A percentile compares a stretch with the other conserved stretches of the same genome.
phyloP scores from a whole-genome alignment of 2,888 invertebrate genomes.

The Apotomis betuletana region DNA sequence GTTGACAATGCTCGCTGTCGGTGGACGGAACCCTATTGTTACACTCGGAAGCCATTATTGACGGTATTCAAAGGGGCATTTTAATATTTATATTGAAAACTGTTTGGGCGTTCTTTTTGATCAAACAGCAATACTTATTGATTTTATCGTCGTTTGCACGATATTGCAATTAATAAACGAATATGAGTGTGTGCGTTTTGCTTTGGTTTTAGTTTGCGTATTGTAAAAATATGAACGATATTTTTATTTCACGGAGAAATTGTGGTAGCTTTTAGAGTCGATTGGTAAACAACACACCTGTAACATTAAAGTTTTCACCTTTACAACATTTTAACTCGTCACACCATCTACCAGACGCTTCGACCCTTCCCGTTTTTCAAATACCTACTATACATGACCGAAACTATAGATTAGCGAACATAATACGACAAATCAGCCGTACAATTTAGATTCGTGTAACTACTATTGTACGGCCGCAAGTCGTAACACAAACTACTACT shows the following conservation, averaged over 20 bases:
- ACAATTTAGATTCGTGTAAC: background rate
- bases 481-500: slow-evolving; percentile 13
- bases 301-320: too few relatives aligned
- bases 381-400: too few relatives aligned
- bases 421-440: background rate
- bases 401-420: background rate
- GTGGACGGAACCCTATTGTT: slow-evolving; percentile 77
- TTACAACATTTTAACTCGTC: too few relatives aligned
- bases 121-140: slow-evolving; percentile 48
- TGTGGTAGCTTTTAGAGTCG: too few relatives aligned
- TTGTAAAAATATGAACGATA: background rate
- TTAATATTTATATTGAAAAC: slow-evolving; percentile 73
- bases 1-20: slow-evolving; percentile 73
- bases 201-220: background rate
- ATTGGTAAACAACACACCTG: too few relatives aligned
- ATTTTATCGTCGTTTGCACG: background rate
- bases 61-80: slow-evolving; percentile 78
- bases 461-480: slow-evolving; percentile 4
- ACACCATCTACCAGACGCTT: too few relatives aligned
- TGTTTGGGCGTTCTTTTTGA: slow-evolving; percentile 62
- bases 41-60: slow-evolving; percentile 79
- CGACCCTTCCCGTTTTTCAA: too few relatives aligned
- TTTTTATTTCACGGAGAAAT: too few relatives aligned
- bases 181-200: background rate
- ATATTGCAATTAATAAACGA: background rate